Base-by-base conservation (phyloP, 2,797 vertebrate genomes). In the Parotocinclus haroldoi region DNA sequence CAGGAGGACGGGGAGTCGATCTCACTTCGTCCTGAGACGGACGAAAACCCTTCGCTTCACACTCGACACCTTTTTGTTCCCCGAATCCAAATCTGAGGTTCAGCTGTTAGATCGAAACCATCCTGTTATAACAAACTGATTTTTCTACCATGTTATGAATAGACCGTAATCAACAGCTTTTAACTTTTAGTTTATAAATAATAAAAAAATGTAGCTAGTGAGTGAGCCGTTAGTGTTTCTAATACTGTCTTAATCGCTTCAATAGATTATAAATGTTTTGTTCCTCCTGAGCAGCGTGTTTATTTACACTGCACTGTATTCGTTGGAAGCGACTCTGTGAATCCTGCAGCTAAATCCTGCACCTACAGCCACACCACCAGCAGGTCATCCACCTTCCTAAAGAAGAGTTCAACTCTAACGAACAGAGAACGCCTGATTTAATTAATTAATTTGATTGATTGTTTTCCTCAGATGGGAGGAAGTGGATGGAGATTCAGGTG, bases 301-400 rank as follows among this genome's bases (percentile, higher is more conserved):
- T 84, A 80, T 73, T 76, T 90, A 48, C 86, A 89, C 69, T 89
- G 88, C 73, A 78, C 72, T 1, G 27, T 87, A 50, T 82, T 79
- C 0, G 67, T 85, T 11, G 58, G 73, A 12, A 61, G 14, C 60
- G 44, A 63, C 4, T 6, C 19, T 5, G 40, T 68, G 1, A 81
- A 79, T 10, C 4, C n/a, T 12, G 70, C 9, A 0, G 62, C 81
- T 13, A 89, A 90, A 75, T 84, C 79, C 38, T 90, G 88, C 69
- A 87, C 65, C 60, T 90, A 78, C 79, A 82, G 81, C 74, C 42
- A 36, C 12, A 12, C 51, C 12, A n/a, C 53, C 17, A 51, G 46
- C 60, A 82, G 83, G 87, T 87, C 50, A 63, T 48, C 13, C 13
- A 0, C n/a, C n/a, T 46, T 49, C 6, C 13, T 49, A n/a, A n/a